A percentile compares a stretch with the other conserved stretches of the same genome.
Conservation (phyloP, 2,888 invertebrate species). For the Aelia acuminata region DNA sequence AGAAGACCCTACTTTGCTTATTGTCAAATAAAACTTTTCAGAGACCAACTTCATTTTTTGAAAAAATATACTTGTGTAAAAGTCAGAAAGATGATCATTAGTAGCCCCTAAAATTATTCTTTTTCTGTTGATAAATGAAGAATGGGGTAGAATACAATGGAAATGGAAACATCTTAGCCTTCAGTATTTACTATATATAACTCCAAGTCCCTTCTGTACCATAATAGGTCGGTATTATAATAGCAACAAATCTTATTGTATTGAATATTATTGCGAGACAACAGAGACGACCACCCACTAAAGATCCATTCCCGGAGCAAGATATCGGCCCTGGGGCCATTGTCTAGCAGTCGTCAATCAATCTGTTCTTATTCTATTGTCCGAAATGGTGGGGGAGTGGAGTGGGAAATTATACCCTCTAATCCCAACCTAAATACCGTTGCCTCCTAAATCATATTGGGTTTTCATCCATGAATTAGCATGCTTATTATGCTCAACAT, state of each 20-base stretch:
- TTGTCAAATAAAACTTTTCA: no score
- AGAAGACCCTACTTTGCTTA: no score
- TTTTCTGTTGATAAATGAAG: no score
- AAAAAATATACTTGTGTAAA: no score
- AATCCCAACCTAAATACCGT: not conserved
- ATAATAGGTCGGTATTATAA: not conserved
- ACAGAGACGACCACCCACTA: not conserved
- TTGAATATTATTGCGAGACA: not conserved
- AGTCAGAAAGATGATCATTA: no score
- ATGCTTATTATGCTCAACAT: not conserved
- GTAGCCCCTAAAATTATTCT: no score
- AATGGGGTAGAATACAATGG: no score
- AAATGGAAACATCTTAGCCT: no score
- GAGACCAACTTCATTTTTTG: no score
- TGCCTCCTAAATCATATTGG: constrained; percentile 4
- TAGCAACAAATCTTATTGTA: not conserved
- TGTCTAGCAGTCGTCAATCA: constrained; percentile 13
- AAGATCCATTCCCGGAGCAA: not conserved
- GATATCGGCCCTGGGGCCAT: not conserved
- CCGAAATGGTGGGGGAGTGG: not conserved
- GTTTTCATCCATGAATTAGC: not conserved
- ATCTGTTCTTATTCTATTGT: constrained; percentile 21
- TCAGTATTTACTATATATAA: not conserved
- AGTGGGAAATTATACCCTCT: not conserved
- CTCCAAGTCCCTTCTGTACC: not conserved